A percentile compares a stretch with the other conserved stretches of the same genome.
Evolutionary conservation across 2,888 invertebrate genomes (phyloP).

Genomic region (Plagiodera versicolora): DNA sequence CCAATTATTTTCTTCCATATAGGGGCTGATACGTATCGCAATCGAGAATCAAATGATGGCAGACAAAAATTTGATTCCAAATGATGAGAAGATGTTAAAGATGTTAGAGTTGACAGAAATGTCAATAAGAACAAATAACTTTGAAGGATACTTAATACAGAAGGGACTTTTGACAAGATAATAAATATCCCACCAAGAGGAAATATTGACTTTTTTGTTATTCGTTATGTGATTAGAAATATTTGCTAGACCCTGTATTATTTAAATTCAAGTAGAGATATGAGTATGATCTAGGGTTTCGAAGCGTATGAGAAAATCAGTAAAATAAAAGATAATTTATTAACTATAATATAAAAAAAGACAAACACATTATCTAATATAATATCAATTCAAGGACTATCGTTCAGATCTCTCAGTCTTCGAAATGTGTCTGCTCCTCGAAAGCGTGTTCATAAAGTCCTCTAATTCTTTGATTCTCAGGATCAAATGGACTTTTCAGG

Average conservation of each 20-base stretch:
- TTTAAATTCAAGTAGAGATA: too few species aligned
- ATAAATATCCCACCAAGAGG: too few species aligned
- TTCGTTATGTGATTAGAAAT: too few species aligned
- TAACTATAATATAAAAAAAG: neutral
- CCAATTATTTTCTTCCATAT: slow-evolving; percentile 33
- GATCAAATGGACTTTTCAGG: slow-evolving; percentile 80
- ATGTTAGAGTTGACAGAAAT: slow-evolving; percentile 27
- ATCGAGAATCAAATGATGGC: neutral
- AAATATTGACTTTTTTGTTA: too few species aligned
- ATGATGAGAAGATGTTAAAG: slow-evolving; percentile 22
- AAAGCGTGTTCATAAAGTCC: slow-evolving; percentile 65
- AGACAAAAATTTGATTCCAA: slow-evolving; percentile 20
- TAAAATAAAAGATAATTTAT: neutral
- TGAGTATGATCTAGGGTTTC: too few species aligned
- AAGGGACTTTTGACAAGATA: too few species aligned
- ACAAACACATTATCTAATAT: slow-evolving; percentile 2
- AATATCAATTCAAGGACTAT: neutral
- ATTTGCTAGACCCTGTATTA: too few species aligned
- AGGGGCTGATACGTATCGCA: neutral
- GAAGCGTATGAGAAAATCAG: too few species aligned
- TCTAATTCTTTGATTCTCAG: slow-evolving; percentile 70
- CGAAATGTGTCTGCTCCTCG: slow-evolving; percentile 53
- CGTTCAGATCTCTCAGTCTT: slow-evolving; percentile 47
- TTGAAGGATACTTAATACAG: too few species aligned
- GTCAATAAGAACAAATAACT: slow-evolving; percentile 16